Base-by-base conservation (phyloP, 2,797 vertebrate genomes). In the Sebastiscus albofasciatus region DNA sequence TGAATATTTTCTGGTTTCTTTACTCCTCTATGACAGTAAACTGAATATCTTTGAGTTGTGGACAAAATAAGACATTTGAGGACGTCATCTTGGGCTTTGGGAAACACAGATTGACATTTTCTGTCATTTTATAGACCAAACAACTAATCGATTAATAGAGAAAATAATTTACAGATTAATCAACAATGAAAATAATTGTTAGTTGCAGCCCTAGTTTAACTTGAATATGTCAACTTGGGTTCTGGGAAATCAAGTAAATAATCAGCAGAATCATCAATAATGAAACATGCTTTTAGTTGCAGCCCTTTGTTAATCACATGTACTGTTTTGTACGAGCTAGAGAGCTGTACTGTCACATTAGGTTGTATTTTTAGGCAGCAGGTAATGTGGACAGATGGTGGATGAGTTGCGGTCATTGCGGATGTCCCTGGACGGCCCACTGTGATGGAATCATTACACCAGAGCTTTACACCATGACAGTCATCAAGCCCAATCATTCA, bases 401-500 rank as follows among this genome's bases (percentile, higher is more conserved):
- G 65, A 79, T 77, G 68, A 61, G 72, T 52, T 75, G 79, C 62
- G 77, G 83, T 91, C 88, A 90, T 62, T 79, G 77, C 56, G 70
- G 76, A 77, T 75, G 70, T 84, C 91, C 79, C 65, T 31, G 75
- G 13, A 80, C 5, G 24, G 46, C 80, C 72, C 76, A 60, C 80
- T 86, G 89, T 89, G 90, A 82, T 79, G 24, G 64, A 88, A 72
- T 90, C 79, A 88, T 92, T 87, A 80, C 73, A 55, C 68, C 65
- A 77, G 67, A 75, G 88, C 72, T 87, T 91, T 79, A 75, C 84
- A 81, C 77, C 78, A 70, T 82, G 84, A 86, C 80, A 68, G 77
- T 89, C 83, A 80, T 89, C 85, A 71, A 83, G 80, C 69, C 52
- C 77, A 81, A 75, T 91, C 78, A 81, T 80, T 91, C 79, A 84